phyloP scores from a whole-genome alignment of 2,797 vertebrate species.

The Rhodeus uyekii region DNA sequence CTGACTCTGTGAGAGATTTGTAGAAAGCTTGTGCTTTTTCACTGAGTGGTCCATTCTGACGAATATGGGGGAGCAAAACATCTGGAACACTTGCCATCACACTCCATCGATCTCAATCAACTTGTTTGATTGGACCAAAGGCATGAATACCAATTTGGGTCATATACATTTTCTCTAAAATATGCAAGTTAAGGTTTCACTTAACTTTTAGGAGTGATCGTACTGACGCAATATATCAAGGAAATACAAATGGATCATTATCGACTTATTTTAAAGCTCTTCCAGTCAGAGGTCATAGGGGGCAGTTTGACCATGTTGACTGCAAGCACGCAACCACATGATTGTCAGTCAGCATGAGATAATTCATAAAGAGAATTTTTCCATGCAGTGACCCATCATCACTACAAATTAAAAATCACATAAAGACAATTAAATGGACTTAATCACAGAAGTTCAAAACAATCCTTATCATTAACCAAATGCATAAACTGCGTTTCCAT shows the following conservation, averaged over 20 bases:
- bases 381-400: constrained; percentile 4
- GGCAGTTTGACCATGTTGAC: constrained; percentile 47
- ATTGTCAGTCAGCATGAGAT: constrained; percentile 71
- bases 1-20: constrained; percentile 29
- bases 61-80: constrained; percentile 53
- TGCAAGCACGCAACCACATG: constrained; percentile 56
- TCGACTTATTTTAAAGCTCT: neutral
- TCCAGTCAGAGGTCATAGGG: constrained; percentile 2
- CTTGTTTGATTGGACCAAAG: neutral
- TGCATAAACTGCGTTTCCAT: neutral
- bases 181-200: neutral
- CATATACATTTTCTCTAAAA: neutral
- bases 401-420: constrained; percentile 26
- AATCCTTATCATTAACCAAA: constrained; percentile 17
- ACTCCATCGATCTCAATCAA: constrained; percentile 6
- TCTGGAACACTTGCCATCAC: constrained; percentile 58
- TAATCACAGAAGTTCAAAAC: constrained; percentile 8
- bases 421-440: constrained; percentile 24
- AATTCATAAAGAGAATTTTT: constrained; percentile 21
- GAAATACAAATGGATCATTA: neutral
- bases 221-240: constrained; percentile 1
- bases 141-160: neutral
- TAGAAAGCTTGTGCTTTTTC: constrained; percentile 52
- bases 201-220: neutral
- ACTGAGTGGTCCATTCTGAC: constrained; percentile 60